Evolutionary conservation across 1,140 invertebrate genomes (phyloP), one percentile per base, ranked within the genome.

Genomic region (Trichoplusia ni): DNA sequence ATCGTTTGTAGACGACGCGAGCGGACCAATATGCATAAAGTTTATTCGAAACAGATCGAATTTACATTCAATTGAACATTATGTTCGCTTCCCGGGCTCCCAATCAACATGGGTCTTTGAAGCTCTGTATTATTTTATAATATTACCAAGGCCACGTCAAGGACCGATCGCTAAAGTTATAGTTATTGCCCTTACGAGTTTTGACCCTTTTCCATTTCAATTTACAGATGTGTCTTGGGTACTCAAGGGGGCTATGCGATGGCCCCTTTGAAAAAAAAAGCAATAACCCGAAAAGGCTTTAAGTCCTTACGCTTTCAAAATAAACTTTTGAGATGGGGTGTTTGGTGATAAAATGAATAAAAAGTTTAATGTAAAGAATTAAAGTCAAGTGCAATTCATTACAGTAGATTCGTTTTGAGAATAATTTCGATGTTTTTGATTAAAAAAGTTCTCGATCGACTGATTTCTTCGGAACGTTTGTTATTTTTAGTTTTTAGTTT

Each of bases 121-220:
- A n/a, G n/a, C n/a, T n/a, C 33, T 13, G 14, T 11, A 13, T 37
- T 37, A 13, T 7, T 9, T 19, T 40, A 56, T 42, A 38, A 58
- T 29, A 58, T 29, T n/a, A 0, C 21, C 38, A 58, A 58, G 53
- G 53, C 42, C 11, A 58, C 23, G 27, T 29, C 35, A 58, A 58
- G 37, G 35, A 19, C 53, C 53, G 37, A 42, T 59, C 56, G 21
- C 40, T 33, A 40, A 59, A 59, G 40, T 59, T 62, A 75, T 70
- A 72, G 73, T 75, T 75, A 75, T 75, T 73, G 21, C 70, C 58
- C 67, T 71, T 67, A 71, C 69, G 66, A 75, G 67, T 73, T 69
- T 73, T 66, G 75, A 71, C 72, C 76, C 76, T 72, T 81, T 77
- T 79, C 72, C 53, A 64, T 77, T 81, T 79, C 70, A 77, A 79